Percentiles rank a stretch among this genome's conserved stretches.
phyloP scores from a whole-genome alignment of 2,113 vertebrate genomes.

The Mionectes macconnelli region DNA sequence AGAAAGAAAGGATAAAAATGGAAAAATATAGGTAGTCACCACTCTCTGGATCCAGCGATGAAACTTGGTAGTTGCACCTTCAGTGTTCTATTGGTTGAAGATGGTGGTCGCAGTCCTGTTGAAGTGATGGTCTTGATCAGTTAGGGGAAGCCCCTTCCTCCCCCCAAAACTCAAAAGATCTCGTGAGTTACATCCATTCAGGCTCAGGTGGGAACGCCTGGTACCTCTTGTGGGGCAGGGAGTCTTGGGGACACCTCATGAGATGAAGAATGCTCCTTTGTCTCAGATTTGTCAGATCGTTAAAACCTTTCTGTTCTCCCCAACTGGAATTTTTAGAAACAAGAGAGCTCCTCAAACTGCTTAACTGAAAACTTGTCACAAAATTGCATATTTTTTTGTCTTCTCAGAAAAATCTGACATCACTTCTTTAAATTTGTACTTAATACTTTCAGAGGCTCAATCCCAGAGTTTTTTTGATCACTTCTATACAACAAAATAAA shows the following conservation, averaged over 20 bases:
- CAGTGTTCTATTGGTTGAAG: neutral
- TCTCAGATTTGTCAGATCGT: neutral
- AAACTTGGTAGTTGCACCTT: neutral
- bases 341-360: neutral
- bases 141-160: neutral
- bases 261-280: neutral
- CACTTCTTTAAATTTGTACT: neutral
- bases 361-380: neutral
- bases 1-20: neutral
- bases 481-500: neutral
- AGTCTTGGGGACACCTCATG: neutral
- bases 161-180: neutral
- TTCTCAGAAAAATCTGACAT: neutral
- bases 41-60: neutral
- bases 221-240: neutral
- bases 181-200: neutral
- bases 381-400: neutral
- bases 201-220: neutral
- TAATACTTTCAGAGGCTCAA: neutral
- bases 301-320: neutral
- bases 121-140: neutral
- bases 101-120: neutral
- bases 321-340: neutral
- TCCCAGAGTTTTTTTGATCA: neutral
- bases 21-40: neutral